Evolutionary conservation across 2,797 vertebrate genomes (phyloP).

Genomic region (Sarcophilus harrisii): DNA sequence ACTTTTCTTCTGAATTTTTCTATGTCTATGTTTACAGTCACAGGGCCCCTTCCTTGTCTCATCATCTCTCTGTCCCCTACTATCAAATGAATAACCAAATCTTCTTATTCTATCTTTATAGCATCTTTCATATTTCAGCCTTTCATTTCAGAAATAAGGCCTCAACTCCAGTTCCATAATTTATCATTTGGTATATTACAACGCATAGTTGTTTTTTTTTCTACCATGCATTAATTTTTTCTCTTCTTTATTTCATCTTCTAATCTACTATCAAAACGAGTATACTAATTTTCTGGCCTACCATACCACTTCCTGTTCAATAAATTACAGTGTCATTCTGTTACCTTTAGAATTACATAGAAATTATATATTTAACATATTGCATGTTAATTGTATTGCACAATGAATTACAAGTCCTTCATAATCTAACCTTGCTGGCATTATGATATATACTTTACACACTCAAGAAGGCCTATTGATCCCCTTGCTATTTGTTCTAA

Average conservation of each 20-base stretch:
- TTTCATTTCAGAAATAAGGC: neutral
- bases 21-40: neutral
- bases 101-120: no score
- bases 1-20: neutral
- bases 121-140: neutral
- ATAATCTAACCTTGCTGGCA: no score
- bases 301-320: neutral
- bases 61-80: neutral
- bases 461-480: neutral
- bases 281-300: neutral
- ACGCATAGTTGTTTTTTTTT: neutral
- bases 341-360: neutral
- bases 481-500: neutral
- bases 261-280: neutral
- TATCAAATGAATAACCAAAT: neutral
- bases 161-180: neutral
- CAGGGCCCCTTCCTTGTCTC: neutral
- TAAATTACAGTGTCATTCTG: neutral
- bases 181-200: neutral
- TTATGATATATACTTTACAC: no score
- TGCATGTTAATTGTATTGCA: no score
- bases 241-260: neutral
- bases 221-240: neutral
- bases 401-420: no score
- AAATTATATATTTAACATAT: no score